phyloP scores from a whole-genome alignment of 2,888 invertebrate species.

The Sthenelais limicola region DNA sequence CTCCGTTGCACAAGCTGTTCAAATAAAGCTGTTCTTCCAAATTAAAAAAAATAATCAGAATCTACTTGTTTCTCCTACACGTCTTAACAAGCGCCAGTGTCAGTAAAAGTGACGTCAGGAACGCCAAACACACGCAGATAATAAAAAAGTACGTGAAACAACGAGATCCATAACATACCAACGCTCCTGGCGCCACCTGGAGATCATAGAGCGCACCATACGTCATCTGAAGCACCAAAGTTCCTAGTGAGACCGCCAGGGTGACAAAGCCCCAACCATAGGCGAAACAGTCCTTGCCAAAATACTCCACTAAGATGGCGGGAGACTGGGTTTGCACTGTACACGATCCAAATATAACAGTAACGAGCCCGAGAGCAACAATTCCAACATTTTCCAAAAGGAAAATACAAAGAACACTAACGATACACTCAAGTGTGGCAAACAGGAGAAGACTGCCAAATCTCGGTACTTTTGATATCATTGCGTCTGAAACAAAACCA shows the following conservation, averaged over 20 bases:
- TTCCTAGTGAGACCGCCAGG: neutral
- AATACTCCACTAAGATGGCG: conserved; percentile 32
- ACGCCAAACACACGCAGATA: neutral
- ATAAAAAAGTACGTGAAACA: conserved; percentile 15
- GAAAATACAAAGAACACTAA: conserved; percentile 1
- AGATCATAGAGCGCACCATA: conserved; percentile 11
- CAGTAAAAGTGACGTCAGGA: too few relatives aligned
- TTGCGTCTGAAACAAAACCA: conserved; percentile 11
- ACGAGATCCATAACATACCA: conserved; percentile 8
- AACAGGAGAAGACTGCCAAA: conserved; percentile 8
- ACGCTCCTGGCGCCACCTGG: neutral
- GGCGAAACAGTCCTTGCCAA: conserved; percentile 23
- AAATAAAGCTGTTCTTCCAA: too few relatives aligned
- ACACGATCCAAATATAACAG: conserved; percentile 11
- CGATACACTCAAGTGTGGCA: neutral
- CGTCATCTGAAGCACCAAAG: conserved; percentile 10
- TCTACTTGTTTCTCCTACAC: too few relatives aligned
- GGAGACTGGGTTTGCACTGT: conserved; percentile 25
- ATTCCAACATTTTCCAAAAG: conserved; percentile 9
- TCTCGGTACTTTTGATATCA: neutral
- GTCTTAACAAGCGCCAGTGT: too few relatives aligned
- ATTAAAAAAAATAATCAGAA: too few relatives aligned
- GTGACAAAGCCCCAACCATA: conserved; percentile 28
- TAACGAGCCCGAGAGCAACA: conserved; percentile 10
- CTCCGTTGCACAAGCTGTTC: too few relatives aligned